Evolutionary conservation across 2,888 invertebrate genomes (phyloP).

Genomic region (Brachylomia viminalis): DNA sequence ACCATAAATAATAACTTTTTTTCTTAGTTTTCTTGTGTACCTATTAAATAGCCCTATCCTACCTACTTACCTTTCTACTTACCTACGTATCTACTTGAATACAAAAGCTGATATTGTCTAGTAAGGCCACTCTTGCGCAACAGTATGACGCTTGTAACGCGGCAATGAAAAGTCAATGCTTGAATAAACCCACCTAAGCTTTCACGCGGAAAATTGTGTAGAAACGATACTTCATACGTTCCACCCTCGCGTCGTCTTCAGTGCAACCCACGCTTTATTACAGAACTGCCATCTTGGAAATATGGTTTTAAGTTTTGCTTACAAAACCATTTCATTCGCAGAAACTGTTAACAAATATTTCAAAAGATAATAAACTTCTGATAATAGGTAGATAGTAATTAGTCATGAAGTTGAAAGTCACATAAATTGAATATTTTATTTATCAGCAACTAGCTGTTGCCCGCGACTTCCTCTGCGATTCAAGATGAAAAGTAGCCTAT

Average conservation of each 20-base stretch:
- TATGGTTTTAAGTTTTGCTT: background rate
- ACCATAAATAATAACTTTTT: background rate
- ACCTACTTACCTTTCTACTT: too few relatives aligned
- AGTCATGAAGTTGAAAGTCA: background rate
- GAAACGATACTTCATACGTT: background rate
- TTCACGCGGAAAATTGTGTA: constrained; percentile 23
- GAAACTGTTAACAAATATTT: background rate
- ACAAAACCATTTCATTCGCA: background rate
- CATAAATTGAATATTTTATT: background rate
- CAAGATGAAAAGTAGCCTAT: too few relatives aligned
- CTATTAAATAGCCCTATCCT: background rate
- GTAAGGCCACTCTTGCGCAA: constrained; percentile 21
- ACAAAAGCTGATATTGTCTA: background rate
- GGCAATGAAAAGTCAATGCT: background rate
- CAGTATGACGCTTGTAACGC: background rate
- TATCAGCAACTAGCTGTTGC: too few relatives aligned
- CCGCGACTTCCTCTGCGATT: too few relatives aligned
- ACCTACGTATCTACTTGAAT: background rate
- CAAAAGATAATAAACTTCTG: background rate
- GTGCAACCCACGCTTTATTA: constrained; percentile 24
- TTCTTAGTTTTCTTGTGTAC: background rate
- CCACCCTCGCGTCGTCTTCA: background rate
- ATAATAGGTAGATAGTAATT: background rate
- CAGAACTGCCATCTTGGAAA: background rate
- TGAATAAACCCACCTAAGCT: constrained; percentile 1